Evolutionary conservation across 2,113 vertebrate genomes (phyloP), one percentile per base, ranked within the genome.

Genomic region (Ancistrus triradiatus): DNA sequence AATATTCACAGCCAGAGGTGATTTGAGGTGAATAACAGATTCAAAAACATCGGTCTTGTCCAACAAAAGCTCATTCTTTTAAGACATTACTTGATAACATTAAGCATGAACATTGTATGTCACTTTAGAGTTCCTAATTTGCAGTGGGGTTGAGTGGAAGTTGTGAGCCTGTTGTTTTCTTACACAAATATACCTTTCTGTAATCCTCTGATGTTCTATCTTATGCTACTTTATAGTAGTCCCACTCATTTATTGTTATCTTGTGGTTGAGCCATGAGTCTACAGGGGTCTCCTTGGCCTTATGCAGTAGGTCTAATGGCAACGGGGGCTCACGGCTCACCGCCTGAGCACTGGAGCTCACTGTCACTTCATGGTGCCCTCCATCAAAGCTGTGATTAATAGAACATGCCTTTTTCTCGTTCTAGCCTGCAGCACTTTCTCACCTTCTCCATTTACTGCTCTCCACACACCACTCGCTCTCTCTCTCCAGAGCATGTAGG

Each of bases 341-440:
- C 50, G 60, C 11, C 50, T 72, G 70, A 80, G 68, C 61, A 68
- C 63, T 55, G 49, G 77, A 76, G 66, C 77, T 80, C 74, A 76
- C 79, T 85, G 79, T 74, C 70, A 82, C 75, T 67, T 46, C 50
- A 59, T 33, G 74, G 63, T 71, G 76, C 77, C 80, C 78, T 77
- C 68, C 71, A 84, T 85, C 74, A 83, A 75, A 75, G 62, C 71
- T 78, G 75, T 84, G 84, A 85, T 86, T 85, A 86, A 86, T 85
- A 84, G 86, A 86, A 82, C 63, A 73, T 66, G 66, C 67, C 76
- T 81, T 66, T 63, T 73, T 65, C 64, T 67, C 48, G 22, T 53
- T 68, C 49, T 78, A 63, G 79, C 78, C 81, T 80, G 70, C 67
- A 77, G 80, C 78, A 61, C 63, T 68, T 80, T 79, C 77, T 81